A percentile compares a stretch with the other conserved stretches of the same genome.
Evolutionary conservation across 2,888 invertebrate species (phyloP).

Genomic region (Agrochola circellaris): DNA sequence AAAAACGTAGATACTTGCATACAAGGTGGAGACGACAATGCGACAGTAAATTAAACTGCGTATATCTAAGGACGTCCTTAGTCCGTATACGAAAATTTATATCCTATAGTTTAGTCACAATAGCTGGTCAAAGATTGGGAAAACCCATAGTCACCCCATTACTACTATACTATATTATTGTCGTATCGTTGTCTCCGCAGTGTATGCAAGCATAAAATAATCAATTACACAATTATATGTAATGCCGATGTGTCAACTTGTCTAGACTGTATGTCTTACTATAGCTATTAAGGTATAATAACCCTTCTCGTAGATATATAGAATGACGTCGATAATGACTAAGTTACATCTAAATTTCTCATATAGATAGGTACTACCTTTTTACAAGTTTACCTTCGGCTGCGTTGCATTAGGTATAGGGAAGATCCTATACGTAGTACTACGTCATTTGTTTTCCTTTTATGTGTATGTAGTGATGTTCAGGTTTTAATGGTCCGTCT

Average conservation of each 20-base stretch:
- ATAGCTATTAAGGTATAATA: constrained; percentile 22
- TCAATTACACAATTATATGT: constrained; percentile 38
- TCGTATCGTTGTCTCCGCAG: too few species aligned
- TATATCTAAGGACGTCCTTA: too few species aligned
- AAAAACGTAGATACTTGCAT: neutral
- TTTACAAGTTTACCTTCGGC: neutral
- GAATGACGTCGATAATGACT: constrained; percentile 43
- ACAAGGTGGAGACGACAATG: too few species aligned
- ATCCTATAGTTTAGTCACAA: too few species aligned
- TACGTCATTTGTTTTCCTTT: constrained; percentile 45
- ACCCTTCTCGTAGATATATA: neutral
- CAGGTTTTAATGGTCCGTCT: constrained; percentile 15
- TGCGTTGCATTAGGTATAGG: constrained; percentile 22
- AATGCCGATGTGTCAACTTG: constrained; percentile 29
- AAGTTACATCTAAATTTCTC: neutral
- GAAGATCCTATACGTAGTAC: constrained; percentile 29
- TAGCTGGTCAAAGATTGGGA: too few species aligned
- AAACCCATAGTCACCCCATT: too few species aligned
- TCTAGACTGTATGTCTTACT: constrained; percentile 28
- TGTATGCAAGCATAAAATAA: neutral
- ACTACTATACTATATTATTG: too few species aligned
- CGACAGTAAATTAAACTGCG: too few species aligned
- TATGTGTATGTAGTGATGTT: neutral
- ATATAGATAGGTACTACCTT: neutral
- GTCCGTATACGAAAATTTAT: too few species aligned